Conservation (phyloP, 2,797 vertebrate genomes). For the Podarcis siculus region DNA sequence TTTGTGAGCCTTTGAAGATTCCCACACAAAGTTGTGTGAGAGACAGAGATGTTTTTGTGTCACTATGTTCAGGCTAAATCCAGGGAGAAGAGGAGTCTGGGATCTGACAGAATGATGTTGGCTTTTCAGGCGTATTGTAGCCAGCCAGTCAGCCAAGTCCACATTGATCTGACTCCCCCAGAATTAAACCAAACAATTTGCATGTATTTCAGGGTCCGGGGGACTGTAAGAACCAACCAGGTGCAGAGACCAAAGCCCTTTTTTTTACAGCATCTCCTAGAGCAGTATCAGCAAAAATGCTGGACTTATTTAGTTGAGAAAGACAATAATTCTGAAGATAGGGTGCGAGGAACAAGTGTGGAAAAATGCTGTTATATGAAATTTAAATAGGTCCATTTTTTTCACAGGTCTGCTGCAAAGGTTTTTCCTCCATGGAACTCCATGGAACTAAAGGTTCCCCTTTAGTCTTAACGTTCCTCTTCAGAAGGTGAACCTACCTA, state of each 20-base stretch:
- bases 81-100: too few relatives aligned
- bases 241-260: too few relatives aligned
- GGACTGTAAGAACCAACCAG: too few relatives aligned
- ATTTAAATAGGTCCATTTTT: background rate
- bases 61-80: too few relatives aligned
- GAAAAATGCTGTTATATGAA: background rate
- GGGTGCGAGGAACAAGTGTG: background rate
- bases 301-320: background rate
- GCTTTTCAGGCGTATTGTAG: background rate
- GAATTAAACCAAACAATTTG: background rate
- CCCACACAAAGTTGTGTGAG: too few relatives aligned
- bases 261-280: too few relatives aligned
- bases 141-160: background rate
- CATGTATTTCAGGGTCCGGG: too few relatives aligned
- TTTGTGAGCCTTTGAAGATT: too few relatives aligned
- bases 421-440: background rate
- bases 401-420: background rate
- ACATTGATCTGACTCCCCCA: background rate
- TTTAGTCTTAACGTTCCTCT: background rate
- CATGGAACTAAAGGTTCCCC: background rate
- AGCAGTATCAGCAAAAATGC: background rate
- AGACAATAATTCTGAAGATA: background rate
- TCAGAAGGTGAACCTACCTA: too few relatives aligned
- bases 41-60: too few relatives aligned
- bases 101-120: background rate